Conservation (phyloP, 2,888 invertebrate genomes). For the Heteromyza rotundicornis region DNA sequence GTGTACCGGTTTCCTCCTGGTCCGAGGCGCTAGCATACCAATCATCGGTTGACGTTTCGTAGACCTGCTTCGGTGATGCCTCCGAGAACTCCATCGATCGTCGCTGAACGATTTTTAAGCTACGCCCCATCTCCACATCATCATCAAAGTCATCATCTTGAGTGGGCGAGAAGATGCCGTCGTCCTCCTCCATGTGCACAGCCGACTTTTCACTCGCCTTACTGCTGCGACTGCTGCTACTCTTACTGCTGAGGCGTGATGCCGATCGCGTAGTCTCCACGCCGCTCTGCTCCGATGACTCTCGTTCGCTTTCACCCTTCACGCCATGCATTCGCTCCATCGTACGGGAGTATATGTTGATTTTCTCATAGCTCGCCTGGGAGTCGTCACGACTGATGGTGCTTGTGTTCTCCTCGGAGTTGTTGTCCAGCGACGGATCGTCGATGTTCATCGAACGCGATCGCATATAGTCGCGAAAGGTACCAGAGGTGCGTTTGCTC, state of each 20-base stretch:
- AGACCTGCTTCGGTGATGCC: constrained; percentile 57
- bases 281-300: constrained; percentile 53
- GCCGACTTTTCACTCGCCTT: constrained; percentile 27
- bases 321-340: constrained; percentile 68
- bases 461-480: constrained; percentile 61
- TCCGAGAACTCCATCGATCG: constrained; percentile 56
- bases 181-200: constrained; percentile 46
- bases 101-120: constrained; percentile 44
- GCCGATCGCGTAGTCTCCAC: constrained; percentile 36
- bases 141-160: constrained; percentile 50
- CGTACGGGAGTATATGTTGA: constrained; percentile 65
- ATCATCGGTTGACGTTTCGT: constrained; percentile 67
- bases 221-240: constrained; percentile 35
- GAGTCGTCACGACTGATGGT: constrained; percentile 55
- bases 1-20: constrained; percentile 68
- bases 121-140: constrained; percentile 39
- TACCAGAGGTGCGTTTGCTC: constrained; percentile 62
- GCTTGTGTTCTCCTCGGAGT: constrained; percentile 54
- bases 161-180: constrained; percentile 50
- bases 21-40: constrained; percentile 84
- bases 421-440: constrained; percentile 51
- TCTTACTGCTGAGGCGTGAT: constrained; percentile 38
- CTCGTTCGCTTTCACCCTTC: constrained; percentile 56
- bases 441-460: constrained; percentile 59
- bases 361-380: constrained; percentile 52